These are phyloP conservation scores for Meganola albula DNA, from an alignment of 2,888 invertebrate genomes.

Conservation along the genomic window DNA sequence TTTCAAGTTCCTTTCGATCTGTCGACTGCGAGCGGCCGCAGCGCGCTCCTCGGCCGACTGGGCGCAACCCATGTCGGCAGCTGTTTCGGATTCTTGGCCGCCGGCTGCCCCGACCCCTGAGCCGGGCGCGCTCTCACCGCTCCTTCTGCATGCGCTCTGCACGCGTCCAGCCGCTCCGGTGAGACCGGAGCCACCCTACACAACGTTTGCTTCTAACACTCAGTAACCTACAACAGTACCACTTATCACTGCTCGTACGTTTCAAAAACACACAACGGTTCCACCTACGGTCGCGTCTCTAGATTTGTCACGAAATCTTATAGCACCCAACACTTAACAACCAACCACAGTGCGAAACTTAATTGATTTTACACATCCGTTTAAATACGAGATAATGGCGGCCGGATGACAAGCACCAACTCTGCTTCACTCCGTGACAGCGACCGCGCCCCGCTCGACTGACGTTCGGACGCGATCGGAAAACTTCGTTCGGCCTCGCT, in stretches of 20 bases:
- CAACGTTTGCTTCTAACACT: constrained; percentile 63
- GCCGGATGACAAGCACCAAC: constrained; percentile 78
- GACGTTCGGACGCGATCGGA: constrained; percentile 73
- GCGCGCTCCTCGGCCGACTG: constrained; percentile 99
- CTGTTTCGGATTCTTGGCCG: constrained; percentile 70
- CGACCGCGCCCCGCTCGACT: constrained; percentile 80
- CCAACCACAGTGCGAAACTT: constrained; percentile 59
- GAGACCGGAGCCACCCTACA: constrained; percentile 68
- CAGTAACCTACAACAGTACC: constrained; percentile 68
- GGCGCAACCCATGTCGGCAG: constrained; percentile 96
- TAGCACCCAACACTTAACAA: constrained; percentile 52
- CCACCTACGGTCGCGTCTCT: constrained; percentile 31
- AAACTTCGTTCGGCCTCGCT: constrained; percentile 68
- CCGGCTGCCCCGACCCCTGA: constrained; percentile 75
- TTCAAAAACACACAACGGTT: constrained; percentile 34
- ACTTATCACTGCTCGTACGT: constrained; percentile 57
- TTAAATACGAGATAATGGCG: constrained; percentile 80
- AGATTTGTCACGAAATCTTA: constrained; percentile 38
- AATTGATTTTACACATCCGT: constrained; percentile 74
- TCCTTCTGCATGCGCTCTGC: constrained; percentile 73
- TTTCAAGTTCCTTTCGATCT: constrained; percentile 98
- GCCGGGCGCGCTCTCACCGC: constrained; percentile 80
- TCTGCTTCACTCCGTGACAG: constrained; percentile 78
- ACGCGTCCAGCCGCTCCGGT: constrained; percentile 67
- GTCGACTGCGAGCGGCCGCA: constrained; percentile 97